These are phyloP conservation scores for Himalopsyche japonica DNA, from an alignment of 2,888 invertebrate genomes.

Conservation along the genomic window DNA sequence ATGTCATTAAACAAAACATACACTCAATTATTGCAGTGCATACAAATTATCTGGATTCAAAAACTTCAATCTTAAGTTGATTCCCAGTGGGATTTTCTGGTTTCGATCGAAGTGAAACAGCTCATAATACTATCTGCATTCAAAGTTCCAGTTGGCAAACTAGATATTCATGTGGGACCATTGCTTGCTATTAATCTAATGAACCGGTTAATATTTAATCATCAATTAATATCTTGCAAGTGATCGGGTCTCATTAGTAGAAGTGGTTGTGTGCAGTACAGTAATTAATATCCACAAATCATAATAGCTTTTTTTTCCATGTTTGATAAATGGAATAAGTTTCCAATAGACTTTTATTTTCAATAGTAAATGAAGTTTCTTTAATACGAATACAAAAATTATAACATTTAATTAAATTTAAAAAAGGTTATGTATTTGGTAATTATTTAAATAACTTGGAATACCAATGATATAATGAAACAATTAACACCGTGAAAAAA, in stretches of 20 bases:
- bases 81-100: background rate
- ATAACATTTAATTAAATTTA: too few relatives aligned
- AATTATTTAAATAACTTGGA: too few relatives aligned
- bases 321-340: too few relatives aligned
- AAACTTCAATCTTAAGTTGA: background rate
- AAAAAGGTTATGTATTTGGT: too few relatives aligned
- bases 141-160: background rate
- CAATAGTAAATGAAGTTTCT: too few relatives aligned
- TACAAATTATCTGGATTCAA: background rate
- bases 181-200: constrained; percentile 16
- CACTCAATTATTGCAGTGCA: background rate
- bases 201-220: constrained; percentile 26
- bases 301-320: too few relatives aligned
- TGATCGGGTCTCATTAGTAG: constrained; percentile 13
- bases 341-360: too few relatives aligned
- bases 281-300: too few relatives aligned
- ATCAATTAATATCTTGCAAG: constrained; percentile 21
- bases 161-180: background rate
- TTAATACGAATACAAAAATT: too few relatives aligned
- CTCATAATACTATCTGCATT: background rate
- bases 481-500: too few relatives aligned
- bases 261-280: background rate
- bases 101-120: background rate
- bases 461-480: too few relatives aligned
- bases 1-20: background rate